phyloP scores from a whole-genome alignment of 2,888 invertebrate genomes.

The Xestia sexstrigata region DNA sequence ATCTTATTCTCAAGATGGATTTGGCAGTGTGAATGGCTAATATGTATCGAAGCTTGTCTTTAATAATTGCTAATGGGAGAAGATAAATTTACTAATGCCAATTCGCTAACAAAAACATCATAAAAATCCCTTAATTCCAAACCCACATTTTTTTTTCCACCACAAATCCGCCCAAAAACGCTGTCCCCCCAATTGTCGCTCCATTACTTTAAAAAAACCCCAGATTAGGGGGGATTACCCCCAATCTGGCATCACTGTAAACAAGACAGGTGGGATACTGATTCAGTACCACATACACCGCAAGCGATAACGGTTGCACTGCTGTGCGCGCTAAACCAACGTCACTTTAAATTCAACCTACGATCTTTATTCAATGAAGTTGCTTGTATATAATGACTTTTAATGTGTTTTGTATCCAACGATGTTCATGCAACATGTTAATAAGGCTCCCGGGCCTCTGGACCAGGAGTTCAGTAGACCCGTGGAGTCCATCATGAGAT shows the following conservation, averaged over 20 bases:
- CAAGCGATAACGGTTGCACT: conserved; percentile 68
- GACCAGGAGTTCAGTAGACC: conserved; percentile 84
- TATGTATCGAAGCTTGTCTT: no score
- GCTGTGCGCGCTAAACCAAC: conserved; percentile 61
- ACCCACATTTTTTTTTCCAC: no score
- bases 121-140: no score
- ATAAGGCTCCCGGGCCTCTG: conserved; percentile 68
- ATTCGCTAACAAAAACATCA: no score
- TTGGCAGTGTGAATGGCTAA: no score
- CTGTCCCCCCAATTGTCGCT: no score
- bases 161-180: no score
- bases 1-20: no score
- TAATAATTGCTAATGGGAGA: no score
- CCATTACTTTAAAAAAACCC: no score
- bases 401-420: conserved; percentile 70
- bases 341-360: conserved; percentile 66
- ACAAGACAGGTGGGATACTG: conserved; percentile 55
- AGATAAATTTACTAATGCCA: no score
- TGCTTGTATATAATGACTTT: conserved; percentile 70
- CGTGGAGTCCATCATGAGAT: conserved; percentile 88
- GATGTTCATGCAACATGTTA: conserved; percentile 79
- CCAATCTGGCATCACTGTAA: conserved; percentile 10
- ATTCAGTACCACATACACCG: conserved; percentile 52
- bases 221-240: no score
- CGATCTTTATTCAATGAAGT: conserved; percentile 71